These are phyloP conservation scores for Calidris pugnax DNA, from an alignment of 2,113 vertebrate species.

Conservation along the genomic window DNA sequence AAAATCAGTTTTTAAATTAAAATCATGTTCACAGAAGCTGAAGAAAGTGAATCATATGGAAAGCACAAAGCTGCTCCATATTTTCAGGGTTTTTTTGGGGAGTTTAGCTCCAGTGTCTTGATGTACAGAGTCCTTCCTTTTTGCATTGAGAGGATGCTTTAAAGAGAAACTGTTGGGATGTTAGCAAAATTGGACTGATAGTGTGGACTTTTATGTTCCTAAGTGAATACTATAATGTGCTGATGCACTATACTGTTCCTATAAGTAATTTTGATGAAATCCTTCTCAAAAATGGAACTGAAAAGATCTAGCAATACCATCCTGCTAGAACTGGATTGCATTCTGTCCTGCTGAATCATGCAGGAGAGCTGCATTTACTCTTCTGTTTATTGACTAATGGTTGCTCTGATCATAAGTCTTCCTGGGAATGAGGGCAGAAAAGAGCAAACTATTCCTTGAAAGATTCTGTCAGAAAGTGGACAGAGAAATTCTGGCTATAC, in stretches of 20 bases:
- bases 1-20: not conserved
- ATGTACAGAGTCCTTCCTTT: not conserved
- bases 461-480: not conserved
- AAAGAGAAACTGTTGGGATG: not conserved
- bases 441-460: not conserved
- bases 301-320: not conserved
- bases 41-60: not conserved
- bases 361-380: not conserved
- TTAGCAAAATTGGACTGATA: not conserved
- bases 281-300: not conserved
- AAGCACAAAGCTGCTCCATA: not conserved
- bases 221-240: not conserved
- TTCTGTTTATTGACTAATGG: not conserved
- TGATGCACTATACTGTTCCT: not conserved
- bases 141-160: not conserved
- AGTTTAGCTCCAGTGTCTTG: not conserved
- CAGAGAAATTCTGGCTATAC: not conserved
- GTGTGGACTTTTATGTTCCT: not conserved
- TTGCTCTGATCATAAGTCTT: not conserved
- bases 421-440: not conserved
- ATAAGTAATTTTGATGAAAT: not conserved
- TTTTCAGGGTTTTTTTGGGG: accelerated
- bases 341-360: not conserved
- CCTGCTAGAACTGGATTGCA: not conserved
- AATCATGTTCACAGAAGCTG: not conserved